Evolutionary conservation across 2,113 vertebrate species (phyloP), one percentile per base, ranked within the genome.

Genomic region (Microcebus tavaratra): DNA sequence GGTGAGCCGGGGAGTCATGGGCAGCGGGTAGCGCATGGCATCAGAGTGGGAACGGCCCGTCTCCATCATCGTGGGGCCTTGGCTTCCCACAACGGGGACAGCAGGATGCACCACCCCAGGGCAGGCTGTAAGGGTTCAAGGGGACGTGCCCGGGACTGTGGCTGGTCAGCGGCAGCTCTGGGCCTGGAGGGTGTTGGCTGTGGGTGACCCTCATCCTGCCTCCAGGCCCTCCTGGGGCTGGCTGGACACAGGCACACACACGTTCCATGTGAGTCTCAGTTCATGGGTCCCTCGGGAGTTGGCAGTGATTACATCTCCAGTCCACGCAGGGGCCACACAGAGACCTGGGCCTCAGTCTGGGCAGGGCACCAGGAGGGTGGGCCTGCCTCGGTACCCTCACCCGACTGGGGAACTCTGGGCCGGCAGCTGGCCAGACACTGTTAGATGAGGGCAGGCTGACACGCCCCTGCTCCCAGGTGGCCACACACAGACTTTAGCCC

Each of bases 1-100:
- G 4, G 5, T 15, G 50, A 53, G 53, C 4, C 0, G 0, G 17
- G 42, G 72, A 48, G 21, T 17, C 0, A 1, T 68, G 50, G 72
- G 20, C 11, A 17, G 65, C 8, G 27, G n/a, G 12, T 6, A 48
- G 72, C 55, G 39, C 34, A 15, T 1, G 9, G 68, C 78, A 57
- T n/a, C 8, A 29, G 78, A 18, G 36, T 39, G 34, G 63, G n/a
- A 53, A 50, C 20, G 15, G 67, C 34, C 48, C 6, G 13, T 27
- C 18, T 13, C 73, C 10, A 1, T 34, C 14, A 53, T 18, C 7
- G 18, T 18, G 1, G n/a, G 78, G 67, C 65, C 45, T 78, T 17
- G 39, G 88, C 68, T 86, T 65, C 67, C 85, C 68, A 31, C 13
- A 57, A 2, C 1, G 57, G 93, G 78, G 59, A 72, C 27, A 61